A percentile compares a stretch with the other conserved stretches of the same genome.
phyloP scores from a whole-genome alignment of 2,797 vertebrate genomes.

The Taeniopygia guttata region DNA sequence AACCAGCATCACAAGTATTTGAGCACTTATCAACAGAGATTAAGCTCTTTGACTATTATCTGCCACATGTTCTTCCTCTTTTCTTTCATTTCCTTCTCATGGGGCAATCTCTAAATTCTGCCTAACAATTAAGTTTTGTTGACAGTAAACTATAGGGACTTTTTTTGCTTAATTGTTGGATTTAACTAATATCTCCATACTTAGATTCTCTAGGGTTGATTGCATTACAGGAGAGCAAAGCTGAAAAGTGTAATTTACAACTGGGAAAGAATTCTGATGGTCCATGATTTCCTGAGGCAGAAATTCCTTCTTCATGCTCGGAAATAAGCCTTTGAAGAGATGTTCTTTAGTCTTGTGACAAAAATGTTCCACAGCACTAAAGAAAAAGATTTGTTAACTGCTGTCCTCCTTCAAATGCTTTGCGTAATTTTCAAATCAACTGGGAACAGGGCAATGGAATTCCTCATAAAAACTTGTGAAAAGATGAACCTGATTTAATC shows the following conservation, averaged over 20 bases:
- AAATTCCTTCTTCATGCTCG: neutral
- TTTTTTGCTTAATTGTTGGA: neutral
- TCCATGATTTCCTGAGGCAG: slow-evolving; percentile 23
- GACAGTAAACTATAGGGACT: neutral
- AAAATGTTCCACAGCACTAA: neutral
- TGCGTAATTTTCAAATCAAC: slow-evolving; percentile 3
- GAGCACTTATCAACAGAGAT: rapidly evolving
- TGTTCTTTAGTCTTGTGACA: slow-evolving; percentile 13
- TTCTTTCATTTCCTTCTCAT: neutral
- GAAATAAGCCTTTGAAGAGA: slow-evolving; percentile 44
- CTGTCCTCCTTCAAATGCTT: neutral
- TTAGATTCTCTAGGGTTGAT: neutral
- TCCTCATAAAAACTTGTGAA: neutral
- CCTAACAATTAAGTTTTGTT: slow-evolving; percentile 1
- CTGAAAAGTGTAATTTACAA: neutral
- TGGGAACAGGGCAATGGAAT: neutral
- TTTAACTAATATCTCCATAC: slow-evolving; percentile 23
- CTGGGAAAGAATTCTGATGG: neutral
- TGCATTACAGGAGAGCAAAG: neutral
- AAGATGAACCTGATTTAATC: neutral
- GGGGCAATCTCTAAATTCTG: neutral
- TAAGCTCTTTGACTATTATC: neutral
- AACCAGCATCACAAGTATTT: neutral
- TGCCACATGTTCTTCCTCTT: neutral
- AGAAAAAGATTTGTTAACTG: slow-evolving; percentile 44